These are phyloP conservation scores for Forbesichthys papilliferus DNA, from an alignment of 2,113 vertebrate genomes.

Conservation along the genomic window DNA sequence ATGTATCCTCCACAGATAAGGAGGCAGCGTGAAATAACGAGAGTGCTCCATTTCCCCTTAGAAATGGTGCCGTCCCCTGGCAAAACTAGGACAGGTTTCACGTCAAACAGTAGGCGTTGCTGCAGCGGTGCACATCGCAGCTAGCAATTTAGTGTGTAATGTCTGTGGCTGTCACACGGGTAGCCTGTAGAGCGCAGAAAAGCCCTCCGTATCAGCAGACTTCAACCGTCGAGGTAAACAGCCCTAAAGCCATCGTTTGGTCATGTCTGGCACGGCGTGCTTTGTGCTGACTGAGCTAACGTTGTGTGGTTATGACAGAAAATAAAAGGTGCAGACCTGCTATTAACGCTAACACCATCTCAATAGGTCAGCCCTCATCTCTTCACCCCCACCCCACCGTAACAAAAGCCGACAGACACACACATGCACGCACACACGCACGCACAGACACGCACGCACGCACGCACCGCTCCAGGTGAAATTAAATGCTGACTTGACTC, in stretches of 20 bases:
- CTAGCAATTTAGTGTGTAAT: slow-evolving; percentile 56
- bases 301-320: slow-evolving; percentile 59
- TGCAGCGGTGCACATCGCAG: slow-evolving; percentile 12
- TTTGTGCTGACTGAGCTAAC: slow-evolving; percentile 64
- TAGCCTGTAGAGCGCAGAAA: slow-evolving; percentile 22
- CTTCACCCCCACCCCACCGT: slow-evolving; percentile 11
- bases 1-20: slow-evolving; percentile 35
- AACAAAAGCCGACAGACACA: slow-evolving; percentile 33
- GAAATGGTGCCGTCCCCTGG: slow-evolving; percentile 53
- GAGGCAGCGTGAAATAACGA: slow-evolving; percentile 34
- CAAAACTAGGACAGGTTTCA: not conserved
- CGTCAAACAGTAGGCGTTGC: slow-evolving; percentile 17
- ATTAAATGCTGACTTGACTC: slow-evolving; percentile 12
- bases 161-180: slow-evolving; percentile 45
- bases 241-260: slow-evolving; percentile 52
- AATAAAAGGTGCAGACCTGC: slow-evolving; percentile 49
- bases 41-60: slow-evolving; percentile 58
- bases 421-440: not conserved
- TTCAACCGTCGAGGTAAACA: slow-evolving; percentile 36
- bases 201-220: slow-evolving; percentile 13
- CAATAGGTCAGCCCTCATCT: slow-evolving; percentile 51
- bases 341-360: slow-evolving; percentile 69
- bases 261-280: slow-evolving; percentile 66
- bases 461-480: slow-evolving; percentile 37
- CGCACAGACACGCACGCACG: not conserved